A percentile compares a stretch with the other conserved stretches of the same genome.
Conservation (phyloP, 2,888 invertebrate species). For the Chrysolina americana region DNA sequence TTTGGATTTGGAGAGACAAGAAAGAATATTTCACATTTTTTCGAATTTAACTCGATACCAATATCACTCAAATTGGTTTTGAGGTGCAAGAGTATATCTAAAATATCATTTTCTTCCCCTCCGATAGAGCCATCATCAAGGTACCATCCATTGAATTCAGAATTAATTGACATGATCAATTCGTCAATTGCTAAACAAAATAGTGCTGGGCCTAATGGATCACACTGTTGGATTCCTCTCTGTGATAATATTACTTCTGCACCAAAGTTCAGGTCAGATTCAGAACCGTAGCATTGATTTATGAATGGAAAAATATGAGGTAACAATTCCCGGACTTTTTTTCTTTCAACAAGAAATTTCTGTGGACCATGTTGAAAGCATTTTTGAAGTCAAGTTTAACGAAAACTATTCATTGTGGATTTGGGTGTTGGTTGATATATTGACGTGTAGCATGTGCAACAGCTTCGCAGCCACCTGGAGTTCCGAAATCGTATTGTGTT, state of each 20-base stretch:
- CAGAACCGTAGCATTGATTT: background rate
- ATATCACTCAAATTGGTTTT: too few relatives aligned
- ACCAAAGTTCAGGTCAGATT: background rate
- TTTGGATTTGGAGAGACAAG: too few relatives aligned
- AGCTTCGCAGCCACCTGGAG: background rate
- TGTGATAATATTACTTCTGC: background rate
- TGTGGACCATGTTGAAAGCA: background rate
- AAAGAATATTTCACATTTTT: too few relatives aligned
- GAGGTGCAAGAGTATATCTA: too few relatives aligned
- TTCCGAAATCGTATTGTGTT: constrained; percentile 3
- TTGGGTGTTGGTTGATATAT: background rate
- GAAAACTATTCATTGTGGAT: background rate
- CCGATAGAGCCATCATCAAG: too few relatives aligned
- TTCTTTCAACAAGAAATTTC: background rate
- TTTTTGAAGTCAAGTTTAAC: background rate
- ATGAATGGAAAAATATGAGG: background rate
- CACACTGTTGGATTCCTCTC: too few relatives aligned
- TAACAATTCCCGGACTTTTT: background rate
- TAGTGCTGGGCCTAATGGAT: background rate
- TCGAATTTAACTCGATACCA: too few relatives aligned
- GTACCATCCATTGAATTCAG: too few relatives aligned
- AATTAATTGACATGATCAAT: too few relatives aligned
- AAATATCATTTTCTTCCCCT: too few relatives aligned
- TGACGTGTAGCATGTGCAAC: background rate
- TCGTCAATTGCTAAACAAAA: too few relatives aligned